Conservation (phyloP, 2,113 vertebrate species). For the Caloenas nicobarica region DNA sequence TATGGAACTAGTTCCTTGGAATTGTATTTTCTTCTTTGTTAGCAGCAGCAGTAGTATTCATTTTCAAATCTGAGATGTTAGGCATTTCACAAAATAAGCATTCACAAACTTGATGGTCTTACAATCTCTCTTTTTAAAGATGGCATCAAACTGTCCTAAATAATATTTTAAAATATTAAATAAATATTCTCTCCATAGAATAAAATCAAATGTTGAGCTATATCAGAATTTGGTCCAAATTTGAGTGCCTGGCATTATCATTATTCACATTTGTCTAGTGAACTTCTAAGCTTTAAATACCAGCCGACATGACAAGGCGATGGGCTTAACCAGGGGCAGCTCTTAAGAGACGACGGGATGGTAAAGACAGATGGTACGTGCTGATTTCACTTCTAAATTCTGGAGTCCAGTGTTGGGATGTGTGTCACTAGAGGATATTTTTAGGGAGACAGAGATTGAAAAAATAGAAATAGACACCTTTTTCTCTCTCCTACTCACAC, state of each 20-base stretch:
- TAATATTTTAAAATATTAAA: not conserved
- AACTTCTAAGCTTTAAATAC: not conserved
- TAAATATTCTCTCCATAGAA: not conserved
- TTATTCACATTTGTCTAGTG: not conserved
- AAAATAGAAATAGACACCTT: not conserved
- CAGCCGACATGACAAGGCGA: not conserved
- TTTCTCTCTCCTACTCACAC: not conserved
- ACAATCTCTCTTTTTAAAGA: not conserved
- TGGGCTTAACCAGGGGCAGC: not conserved
- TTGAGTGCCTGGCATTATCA: not conserved
- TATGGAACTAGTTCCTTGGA: not conserved
- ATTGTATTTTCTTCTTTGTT: not conserved
- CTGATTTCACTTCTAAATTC: not conserved
- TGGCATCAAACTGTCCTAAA: not conserved
- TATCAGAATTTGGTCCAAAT: not conserved
- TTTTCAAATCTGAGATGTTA: not conserved
- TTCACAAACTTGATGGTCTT: not conserved
- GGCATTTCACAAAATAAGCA: not conserved
- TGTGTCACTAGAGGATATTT: not conserved
- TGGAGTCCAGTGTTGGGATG: not conserved
- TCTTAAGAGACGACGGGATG: not conserved
- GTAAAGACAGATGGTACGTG: fast-evolving
- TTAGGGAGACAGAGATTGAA: not conserved
- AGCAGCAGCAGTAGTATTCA: not conserved
- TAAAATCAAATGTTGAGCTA: not conserved